phyloP scores from a whole-genome alignment of 2,888 invertebrate genomes.

The Palloptera scutellata region DNA sequence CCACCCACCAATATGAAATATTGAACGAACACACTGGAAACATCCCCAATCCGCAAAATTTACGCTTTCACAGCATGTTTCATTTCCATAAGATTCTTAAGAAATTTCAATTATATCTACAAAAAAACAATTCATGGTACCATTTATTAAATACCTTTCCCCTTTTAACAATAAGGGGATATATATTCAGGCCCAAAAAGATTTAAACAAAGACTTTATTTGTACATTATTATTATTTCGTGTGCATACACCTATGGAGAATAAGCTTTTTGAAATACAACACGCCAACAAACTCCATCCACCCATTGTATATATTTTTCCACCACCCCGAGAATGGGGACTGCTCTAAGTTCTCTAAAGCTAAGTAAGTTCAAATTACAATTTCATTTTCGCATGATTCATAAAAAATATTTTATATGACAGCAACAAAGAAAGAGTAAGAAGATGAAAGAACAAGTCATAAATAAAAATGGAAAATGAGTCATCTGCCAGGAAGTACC shows the following conservation, averaged over 20 bases:
- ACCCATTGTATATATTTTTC: neutral
- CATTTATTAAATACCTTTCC: slow-evolving; percentile 51
- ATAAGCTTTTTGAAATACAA: slow-evolving; percentile 16
- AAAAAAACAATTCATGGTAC: slow-evolving; percentile 35
- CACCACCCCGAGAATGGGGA: neutral
- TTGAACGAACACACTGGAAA: slow-evolving; percentile 20
- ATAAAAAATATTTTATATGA: slow-evolving; percentile 39
- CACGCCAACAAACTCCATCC: neutral
- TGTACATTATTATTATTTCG: slow-evolving; percentile 52
- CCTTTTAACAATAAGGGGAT: too few relatives aligned
- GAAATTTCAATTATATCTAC: slow-evolving; percentile 37
- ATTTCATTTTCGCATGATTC: slow-evolving; percentile 47
- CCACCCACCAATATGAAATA: slow-evolving; percentile 25
- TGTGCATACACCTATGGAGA: slow-evolving; percentile 46
- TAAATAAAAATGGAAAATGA: slow-evolving; percentile 32
- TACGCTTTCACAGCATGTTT: neutral
- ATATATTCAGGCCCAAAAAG: too few relatives aligned
- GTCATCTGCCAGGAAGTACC: slow-evolving; percentile 25
- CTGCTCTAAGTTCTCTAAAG: neutral
- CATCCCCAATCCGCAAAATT: slow-evolving; percentile 4
- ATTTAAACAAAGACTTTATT: slow-evolving; percentile 45
- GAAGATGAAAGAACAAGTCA: slow-evolving; percentile 32
- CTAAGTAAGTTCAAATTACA: slow-evolving; percentile 46
- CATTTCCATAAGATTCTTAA: neutral
- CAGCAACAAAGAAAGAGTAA: slow-evolving; percentile 18